Conservation (phyloP, 2,797 vertebrate species). For the Parauchenoglanis punctatus region DNA sequence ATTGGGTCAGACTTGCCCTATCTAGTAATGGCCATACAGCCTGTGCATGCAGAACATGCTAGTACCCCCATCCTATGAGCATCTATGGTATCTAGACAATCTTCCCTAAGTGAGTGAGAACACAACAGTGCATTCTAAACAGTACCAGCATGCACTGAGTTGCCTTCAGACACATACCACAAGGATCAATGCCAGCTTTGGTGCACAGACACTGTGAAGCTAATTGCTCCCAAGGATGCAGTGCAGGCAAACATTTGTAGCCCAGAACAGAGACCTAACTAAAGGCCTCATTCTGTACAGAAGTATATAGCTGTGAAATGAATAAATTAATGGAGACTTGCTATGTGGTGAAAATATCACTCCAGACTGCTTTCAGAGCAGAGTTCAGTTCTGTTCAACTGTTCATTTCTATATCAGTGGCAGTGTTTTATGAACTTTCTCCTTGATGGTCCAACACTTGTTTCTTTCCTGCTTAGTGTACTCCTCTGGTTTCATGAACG, state of each 20-base stretch:
- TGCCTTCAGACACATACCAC: neutral
- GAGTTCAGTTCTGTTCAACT: neutral
- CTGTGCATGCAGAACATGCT: neutral
- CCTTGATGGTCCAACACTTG: neutral
- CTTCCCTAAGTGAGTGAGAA: neutral
- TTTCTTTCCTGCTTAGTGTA: neutral
- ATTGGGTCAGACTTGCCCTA: neutral
- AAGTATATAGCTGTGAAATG: neutral
- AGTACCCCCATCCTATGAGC: neutral
- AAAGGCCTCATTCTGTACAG: neutral
- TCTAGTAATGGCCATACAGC: neutral
- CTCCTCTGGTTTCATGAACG: neutral
- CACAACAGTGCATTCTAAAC: neutral
- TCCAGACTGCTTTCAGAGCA: neutral
- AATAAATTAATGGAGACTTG: neutral
- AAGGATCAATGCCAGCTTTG: neutral
- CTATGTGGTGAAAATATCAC: neutral
- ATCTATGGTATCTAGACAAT: neutral
- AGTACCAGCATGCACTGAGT: neutral
- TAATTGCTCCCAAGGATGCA: neutral
- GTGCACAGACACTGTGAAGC: neutral
- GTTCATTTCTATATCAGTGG: neutral
- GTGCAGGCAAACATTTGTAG: neutral
- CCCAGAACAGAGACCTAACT: constrained; percentile 18
- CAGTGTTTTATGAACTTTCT: neutral